Evolutionary conservation across 2,113 vertebrate genomes (phyloP), one percentile per base, ranked within the genome.

Genomic region (Phyllostomus discolor): DNA sequence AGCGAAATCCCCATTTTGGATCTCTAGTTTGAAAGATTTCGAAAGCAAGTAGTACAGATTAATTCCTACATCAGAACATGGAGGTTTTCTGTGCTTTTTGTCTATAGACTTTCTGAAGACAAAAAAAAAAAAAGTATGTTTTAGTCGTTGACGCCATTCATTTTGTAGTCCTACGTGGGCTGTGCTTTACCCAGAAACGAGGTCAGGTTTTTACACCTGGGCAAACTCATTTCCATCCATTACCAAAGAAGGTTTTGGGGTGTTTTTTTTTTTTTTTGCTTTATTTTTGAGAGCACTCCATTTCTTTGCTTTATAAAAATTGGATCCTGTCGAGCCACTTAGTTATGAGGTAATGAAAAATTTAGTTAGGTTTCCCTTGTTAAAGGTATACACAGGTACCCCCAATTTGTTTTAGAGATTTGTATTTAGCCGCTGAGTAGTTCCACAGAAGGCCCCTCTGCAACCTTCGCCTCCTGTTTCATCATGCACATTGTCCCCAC

Each of bases 21-120:
- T 69, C 50, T 90, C 26, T 85, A 11, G 73, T 64, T 90, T 64
- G 38, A 88, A 89, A 79, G 43, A 90, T n/a, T 81, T 48, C 10
- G 4, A 72, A 59, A 90, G 46, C 52, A 67, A 87, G 24, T 62
- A 82, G 14, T 57, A 20, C 4, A 35, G 31, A 50, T 83, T 9
- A 22, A 50, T 72, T 76, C 52, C 16, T 10, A 24, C 7, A 1
- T 59, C 14, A 86, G 81, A 84, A 57, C 31, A 0, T 10, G 46
- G 22, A 82, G 20, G 26, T 7, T 17, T 82, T 70, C 10, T 26
- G 9, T 72, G 67, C 41, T 88, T 84, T 84, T 79, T 90, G 6
- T 50, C 28, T 11, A 31, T 4, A 57, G 41, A 28, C 4, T 33
- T n/a, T 76, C 38, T 76, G 57, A 24, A 82, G 70, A 11, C 24